Evolutionary conservation across 2,888 invertebrate genomes (phyloP).

Genomic region (Heteropelma amictum): DNA sequence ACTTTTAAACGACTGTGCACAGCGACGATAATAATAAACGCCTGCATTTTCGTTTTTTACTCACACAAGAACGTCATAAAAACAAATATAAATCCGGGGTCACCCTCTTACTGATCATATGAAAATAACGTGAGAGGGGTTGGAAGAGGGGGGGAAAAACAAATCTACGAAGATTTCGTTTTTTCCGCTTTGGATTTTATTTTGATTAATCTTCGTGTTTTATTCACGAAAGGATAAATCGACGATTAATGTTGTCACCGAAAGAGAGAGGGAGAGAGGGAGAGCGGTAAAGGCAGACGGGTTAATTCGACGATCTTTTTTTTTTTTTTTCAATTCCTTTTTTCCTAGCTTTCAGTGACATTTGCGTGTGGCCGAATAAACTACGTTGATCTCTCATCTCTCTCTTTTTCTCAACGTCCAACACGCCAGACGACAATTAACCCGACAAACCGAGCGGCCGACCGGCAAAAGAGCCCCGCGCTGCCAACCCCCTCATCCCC

Average conservation of each 20-base stretch:
- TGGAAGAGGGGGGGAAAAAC: too few species aligned
- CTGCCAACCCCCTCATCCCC: slow-evolving; percentile 43
- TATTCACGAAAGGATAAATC: neutral
- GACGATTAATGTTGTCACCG: neutral
- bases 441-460: slow-evolving; percentile 68
- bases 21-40: too few species aligned
- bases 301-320: slow-evolving; percentile 32
- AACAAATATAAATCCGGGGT: slow-evolving; percentile 16
- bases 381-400: slow-evolving; percentile 38
- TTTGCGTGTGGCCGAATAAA: slow-evolving; percentile 72
- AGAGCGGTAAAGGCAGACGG: slow-evolving; percentile 11
- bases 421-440: slow-evolving; percentile 77
- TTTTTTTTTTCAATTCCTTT: slow-evolving; percentile 56
- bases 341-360: slow-evolving; percentile 70
- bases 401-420: slow-evolving; percentile 57
- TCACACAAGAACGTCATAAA: neutral
- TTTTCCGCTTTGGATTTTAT: neutral
- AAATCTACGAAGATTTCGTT: too few species aligned
- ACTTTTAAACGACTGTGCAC: too few species aligned
- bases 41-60: too few species aligned
- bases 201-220: neutral
- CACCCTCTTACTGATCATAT: neutral
- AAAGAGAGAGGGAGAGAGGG: neutral
- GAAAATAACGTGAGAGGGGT: too few species aligned
- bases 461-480: slow-evolving; percentile 43